Evolutionary conservation across 1,140 invertebrate genomes (phyloP).

Genomic region (Drosophila yakuba): DNA sequence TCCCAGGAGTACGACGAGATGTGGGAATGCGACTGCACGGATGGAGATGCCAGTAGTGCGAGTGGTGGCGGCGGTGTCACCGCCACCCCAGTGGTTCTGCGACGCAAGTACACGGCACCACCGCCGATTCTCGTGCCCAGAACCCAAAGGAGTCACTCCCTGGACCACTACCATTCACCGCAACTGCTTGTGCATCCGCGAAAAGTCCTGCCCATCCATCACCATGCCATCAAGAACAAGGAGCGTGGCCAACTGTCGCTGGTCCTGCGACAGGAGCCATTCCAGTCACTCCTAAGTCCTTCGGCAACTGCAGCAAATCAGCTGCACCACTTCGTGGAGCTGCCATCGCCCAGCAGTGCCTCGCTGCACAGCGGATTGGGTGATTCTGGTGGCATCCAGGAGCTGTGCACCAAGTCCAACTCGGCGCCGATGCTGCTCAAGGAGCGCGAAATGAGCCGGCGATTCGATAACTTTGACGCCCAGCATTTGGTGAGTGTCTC

Average conservation of each 20-base stretch:
- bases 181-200: slow-evolving; percentile 46
- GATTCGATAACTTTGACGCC: slow-evolving; percentile 76
- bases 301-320: slow-evolving; percentile 46
- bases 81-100: slow-evolving; percentile 66
- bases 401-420: slow-evolving; percentile 83
- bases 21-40: slow-evolving; percentile 79
- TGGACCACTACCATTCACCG: slow-evolving; percentile 68
- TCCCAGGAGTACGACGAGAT: slow-evolving; percentile 65
- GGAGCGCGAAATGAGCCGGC: slow-evolving; percentile 68
- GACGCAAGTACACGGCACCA: slow-evolving; percentile 69
- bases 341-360: slow-evolving; percentile 82
- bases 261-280: slow-evolving; percentile 74
- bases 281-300: slow-evolving; percentile 74
- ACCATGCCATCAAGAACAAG: slow-evolving; percentile 48
- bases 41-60: slow-evolving; percentile 80
- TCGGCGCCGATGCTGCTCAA: slow-evolving; percentile 82
- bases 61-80: slow-evolving; percentile 63
- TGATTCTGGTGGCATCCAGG: slow-evolving; percentile 76
- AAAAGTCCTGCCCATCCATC: slow-evolving; percentile 59
- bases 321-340: slow-evolving; percentile 73
- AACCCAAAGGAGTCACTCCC: slow-evolving; percentile 73
- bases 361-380: slow-evolving; percentile 77
- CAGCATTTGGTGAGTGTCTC: slow-evolving; percentile 75
- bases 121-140: slow-evolving; percentile 58
- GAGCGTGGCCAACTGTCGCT: slow-evolving; percentile 71